Evolutionary conservation across 92 coral and sea anemone species (phyloP), one percentile per base, ranked within the genome.

Genomic region (Phenganax subtilis): DNA sequence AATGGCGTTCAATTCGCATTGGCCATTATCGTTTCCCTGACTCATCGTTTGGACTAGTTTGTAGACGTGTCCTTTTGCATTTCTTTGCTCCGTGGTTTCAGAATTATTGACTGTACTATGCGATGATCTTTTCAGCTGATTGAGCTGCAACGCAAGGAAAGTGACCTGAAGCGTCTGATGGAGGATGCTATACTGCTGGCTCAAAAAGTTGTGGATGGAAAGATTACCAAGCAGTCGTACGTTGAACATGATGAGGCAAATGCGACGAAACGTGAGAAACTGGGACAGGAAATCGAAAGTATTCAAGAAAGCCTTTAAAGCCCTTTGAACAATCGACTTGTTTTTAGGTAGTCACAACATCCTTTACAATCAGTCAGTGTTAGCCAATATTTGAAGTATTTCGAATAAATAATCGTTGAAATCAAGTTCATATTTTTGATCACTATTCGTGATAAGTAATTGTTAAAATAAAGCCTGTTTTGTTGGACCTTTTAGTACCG

Each of bases 101-200:
- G 2, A 37, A 37, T 37, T 37, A 11, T 11, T 69, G 47, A 37
- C 47, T 37, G 8, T 61, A 53, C n/a, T n/a, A 9, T 74, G 27
- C 25, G n/a, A 12, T 74, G 8, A 14, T 57, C 54, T 28, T 86
- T 75, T 6, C 81, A 94, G 98, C 77, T 94, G 11, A 79, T 80
- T 29, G 98, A 94, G 75, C 90, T 94, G 85, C 97, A 90, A 86
- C 97, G 97, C 47, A 94, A 94, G 82, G 98, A 94, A 68, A 87
- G 82, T 27, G 98, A 94, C 72, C 89, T 89, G 79, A 94, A 94
- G 86, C 91, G 85, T 37, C 82, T 92, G 69, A 85, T 92, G 81
- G 98, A 94, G 55, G 90, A 88, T 58, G 98, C 98, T 30, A 94
- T 94, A 51, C 81, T 80, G 3, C 76, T 94, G 88, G 98, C 98